phyloP scores from a whole-genome alignment of 2,888 invertebrate genomes.

The Microctonus brassicae region DNA sequence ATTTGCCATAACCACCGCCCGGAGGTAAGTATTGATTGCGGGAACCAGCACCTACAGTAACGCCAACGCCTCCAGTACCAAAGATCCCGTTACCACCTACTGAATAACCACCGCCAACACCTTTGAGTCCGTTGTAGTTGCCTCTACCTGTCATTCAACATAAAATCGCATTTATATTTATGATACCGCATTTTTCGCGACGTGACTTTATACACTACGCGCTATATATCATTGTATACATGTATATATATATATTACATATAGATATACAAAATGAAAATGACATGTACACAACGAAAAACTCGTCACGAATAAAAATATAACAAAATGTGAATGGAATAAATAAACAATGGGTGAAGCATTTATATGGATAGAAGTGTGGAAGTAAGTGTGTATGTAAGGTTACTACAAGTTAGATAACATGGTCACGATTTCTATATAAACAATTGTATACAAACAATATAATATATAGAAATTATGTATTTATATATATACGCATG shows the following conservation, averaged over 20 bases:
- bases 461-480: no score
- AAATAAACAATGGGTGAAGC: no score
- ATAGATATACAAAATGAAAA: background rate
- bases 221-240: constrained; percentile 33
- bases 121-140: constrained; percentile 40
- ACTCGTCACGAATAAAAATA: no score
- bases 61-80: constrained; percentile 46
- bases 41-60: constrained; percentile 40
- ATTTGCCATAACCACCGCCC: constrained; percentile 62
- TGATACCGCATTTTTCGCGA: constrained; percentile 42
- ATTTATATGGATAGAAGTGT: no score
- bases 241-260: background rate
- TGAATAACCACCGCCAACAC: constrained; percentile 19
- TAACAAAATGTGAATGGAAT: no score
- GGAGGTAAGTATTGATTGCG: constrained; percentile 66
- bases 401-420: no score
- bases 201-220: constrained; percentile 18
- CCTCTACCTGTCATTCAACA: constrained; percentile 55
- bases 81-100: constrained; percentile 38
- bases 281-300: background rate
- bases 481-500: no score
- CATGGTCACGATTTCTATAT: no score
- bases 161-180: constrained; percentile 57
- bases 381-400: no score
- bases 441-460: no score